Evolutionary conservation across 1,140 invertebrate species (phyloP), one percentile per base, ranked within the genome.

Genomic region (Saccostrea echinata): DNA sequence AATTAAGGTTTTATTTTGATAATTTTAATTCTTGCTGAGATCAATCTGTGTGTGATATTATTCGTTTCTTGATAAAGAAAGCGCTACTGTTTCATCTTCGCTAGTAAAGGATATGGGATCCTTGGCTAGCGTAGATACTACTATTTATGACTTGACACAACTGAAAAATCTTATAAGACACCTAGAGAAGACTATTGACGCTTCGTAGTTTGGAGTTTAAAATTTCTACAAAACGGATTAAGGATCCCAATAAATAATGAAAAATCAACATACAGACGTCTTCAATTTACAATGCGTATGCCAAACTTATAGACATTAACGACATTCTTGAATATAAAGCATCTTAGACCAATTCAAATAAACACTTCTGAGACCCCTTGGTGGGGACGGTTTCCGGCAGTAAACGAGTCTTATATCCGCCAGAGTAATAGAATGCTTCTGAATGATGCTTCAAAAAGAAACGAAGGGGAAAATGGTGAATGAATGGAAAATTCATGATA

Each of bases 321-420:
- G 13, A 76, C 24, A 27, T 76, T 76, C 24, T 76, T 30, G 68
- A 33, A 30, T 33, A 16, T 76, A 35, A 33, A 76, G 16, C 55
- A n/a, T 61, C 68, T 76, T 3, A 30, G 12, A 16, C 11, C 11
- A 11, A 76, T 76, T 30, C 68, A 13, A 76, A 76, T 76, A 76
- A 30, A 76, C 30, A 27, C 27, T 76, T 76, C 27, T 3, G 68
- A 76, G 30, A 33, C 68, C 68, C 43, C 68, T 30, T 33, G 68
- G 27, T 76, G 68, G 27, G 24, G 27, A 33, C 24, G 24, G 68
- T 27, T 76, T 76, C 68, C 68, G 68, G 68, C 68, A 76, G 24
- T 76, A 76, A 71, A 76, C 68, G 68, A 76, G 27, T 33, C 68
- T 76, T 33, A 76, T 76, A 30, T 76, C 68, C 68, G 68, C 27